These are phyloP conservation scores for Syngnathus acus DNA, from an alignment of 2,797 vertebrate genomes.

Conservation along the genomic window DNA sequence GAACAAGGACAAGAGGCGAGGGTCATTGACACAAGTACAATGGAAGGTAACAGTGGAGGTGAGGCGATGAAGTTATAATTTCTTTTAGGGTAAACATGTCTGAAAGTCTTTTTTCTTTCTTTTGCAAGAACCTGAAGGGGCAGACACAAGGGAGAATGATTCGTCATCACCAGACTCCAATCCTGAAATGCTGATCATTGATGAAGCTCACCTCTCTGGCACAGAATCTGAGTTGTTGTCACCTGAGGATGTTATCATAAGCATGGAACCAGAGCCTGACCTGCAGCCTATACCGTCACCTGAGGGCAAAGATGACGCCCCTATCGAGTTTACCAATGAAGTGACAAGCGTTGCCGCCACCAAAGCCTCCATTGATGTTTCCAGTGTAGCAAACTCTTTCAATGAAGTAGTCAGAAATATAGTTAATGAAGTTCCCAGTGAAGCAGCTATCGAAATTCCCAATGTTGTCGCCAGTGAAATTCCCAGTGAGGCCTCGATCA, in stretches of 20 bases:
- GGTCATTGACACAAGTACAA: slow-evolving; percentile 21
- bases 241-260: slow-evolving; percentile 24
- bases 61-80: slow-evolving; percentile 6
- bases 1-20: slow-evolving; percentile 19
- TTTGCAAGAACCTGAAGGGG: slow-evolving; percentile 35
- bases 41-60: slow-evolving; percentile 16
- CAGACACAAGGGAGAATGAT: slow-evolving; percentile 23
- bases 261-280: slow-evolving; percentile 25
- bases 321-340: background rate
- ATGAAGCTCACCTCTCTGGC: slow-evolving; percentile 2
- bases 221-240: slow-evolving; percentile 16
- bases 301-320: background rate
- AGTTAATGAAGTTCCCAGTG: background rate
- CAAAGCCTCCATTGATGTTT: background rate
- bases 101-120: slow-evolving; percentile 22
- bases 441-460: background rate
- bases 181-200: slow-evolving; percentile 18
- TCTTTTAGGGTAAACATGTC: background rate
- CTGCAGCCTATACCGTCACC: slow-evolving; percentile 10
- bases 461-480: background rate
- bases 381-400: background rate
- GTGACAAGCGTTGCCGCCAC: background rate
- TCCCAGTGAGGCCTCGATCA: background rate
- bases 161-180: slow-evolving; percentile 10
- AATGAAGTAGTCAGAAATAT: background rate